A percentile compares a stretch with the other conserved stretches of the same genome.
phyloP scores from a whole-genome alignment of 2,888 invertebrate genomes.

The Acanthopleura granulata region DNA sequence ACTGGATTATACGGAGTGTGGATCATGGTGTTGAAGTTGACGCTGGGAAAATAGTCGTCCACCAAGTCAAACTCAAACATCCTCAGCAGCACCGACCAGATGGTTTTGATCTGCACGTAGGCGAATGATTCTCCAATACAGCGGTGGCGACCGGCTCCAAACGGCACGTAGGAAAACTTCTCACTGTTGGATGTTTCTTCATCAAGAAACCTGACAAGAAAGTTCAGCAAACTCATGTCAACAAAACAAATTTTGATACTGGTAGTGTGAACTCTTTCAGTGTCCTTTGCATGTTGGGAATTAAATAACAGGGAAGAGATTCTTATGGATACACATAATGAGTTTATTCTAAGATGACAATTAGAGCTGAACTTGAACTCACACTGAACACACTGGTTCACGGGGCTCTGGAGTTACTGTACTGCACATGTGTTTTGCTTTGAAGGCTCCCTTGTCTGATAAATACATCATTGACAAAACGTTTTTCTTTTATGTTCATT shows the following conservation, averaged over 20 bases:
- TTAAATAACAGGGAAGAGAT: no score
- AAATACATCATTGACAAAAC: no score
- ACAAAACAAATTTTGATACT: not conserved
- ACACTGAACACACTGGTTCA: no score
- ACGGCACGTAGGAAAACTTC: conserved; percentile 61
- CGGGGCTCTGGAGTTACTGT: no score
- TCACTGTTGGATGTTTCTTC: conserved; percentile 46
- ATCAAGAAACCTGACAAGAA: conserved; percentile 45
- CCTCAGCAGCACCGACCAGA: conserved; percentile 51
- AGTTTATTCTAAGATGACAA: no score
- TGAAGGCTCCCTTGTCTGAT: no score
- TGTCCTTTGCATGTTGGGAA: no score
- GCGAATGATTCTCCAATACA: conserved; percentile 65
- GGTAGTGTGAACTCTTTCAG: no score
- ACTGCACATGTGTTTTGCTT: no score
- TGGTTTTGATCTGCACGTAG: conserved; percentile 61
- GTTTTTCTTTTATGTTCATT: no score
- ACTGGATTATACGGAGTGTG: conserved; percentile 58
- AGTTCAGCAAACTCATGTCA: not conserved
- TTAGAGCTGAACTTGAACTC: no score
- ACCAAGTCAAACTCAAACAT: conserved; percentile 52
- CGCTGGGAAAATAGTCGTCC: conserved; percentile 51
- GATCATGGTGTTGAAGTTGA: conserved; percentile 60
- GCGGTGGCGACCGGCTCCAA: conserved; percentile 60
- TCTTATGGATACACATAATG: no score